These are phyloP conservation scores for Nipponacmea schrenckii DNA, from an alignment of 2,888 invertebrate species.

Conservation along the genomic window DNA sequence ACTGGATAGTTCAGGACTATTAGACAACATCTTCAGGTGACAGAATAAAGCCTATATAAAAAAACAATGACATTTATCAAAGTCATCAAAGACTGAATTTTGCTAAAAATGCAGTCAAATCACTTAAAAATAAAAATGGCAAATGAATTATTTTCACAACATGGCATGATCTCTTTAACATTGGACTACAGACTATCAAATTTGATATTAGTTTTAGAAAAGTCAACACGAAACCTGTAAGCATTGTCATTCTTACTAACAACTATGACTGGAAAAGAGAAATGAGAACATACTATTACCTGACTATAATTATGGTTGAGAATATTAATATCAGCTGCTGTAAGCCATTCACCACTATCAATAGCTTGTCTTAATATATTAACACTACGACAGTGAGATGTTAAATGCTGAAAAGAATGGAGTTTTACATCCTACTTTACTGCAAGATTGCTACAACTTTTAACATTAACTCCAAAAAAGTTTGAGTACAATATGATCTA, in stretches of 20 bases:
- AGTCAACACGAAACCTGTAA: no score
- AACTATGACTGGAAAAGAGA: no score
- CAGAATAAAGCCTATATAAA: slow-evolving; percentile 38
- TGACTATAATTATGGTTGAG: slow-evolving; percentile 47
- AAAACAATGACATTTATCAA: not conserved
- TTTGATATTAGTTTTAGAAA: no score
- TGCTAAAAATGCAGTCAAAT: no score
- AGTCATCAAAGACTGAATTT: no score
- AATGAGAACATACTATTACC: slow-evolving; percentile 32
- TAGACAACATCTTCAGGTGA: slow-evolving; percentile 32
- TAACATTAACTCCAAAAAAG: no score
- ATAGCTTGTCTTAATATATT: slow-evolving; percentile 46
- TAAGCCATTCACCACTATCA: slow-evolving; percentile 49
- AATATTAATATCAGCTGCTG: slow-evolving; percentile 47
- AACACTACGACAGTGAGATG: slow-evolving; percentile 43
- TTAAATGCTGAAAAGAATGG: slow-evolving; percentile 41
- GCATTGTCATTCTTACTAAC: no score
- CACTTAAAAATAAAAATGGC: no score
- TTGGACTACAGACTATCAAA: no score
- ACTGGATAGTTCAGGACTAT: slow-evolving; percentile 17
- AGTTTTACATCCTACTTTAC: not conserved
- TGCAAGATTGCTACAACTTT: not conserved
- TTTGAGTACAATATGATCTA: no score
- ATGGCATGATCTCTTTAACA: no score
- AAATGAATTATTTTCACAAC: no score